These are phyloP conservation scores for Cuniculus paca DNA, from an alignment of 2,797 vertebrate genomes.

Conservation along the genomic window DNA sequence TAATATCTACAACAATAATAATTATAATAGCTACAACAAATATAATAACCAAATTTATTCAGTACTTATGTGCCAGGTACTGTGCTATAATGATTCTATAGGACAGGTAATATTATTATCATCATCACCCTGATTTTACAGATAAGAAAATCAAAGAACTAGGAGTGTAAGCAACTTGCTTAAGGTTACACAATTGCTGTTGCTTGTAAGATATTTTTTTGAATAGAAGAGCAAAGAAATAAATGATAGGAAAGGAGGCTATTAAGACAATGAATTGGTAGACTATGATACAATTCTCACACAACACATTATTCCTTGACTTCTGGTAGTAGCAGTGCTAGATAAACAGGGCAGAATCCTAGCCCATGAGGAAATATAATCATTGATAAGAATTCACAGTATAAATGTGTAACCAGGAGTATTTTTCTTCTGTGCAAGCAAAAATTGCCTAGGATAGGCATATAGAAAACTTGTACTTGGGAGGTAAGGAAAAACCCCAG, in stretches of 20 bases:
- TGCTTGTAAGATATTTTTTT: neutral
- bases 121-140: slow-evolving; percentile 1
- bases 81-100: neutral
- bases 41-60: neutral
- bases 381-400: neutral
- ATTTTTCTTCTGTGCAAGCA: neutral
- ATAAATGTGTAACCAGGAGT: neutral
- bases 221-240: neutral
- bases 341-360: neutral
- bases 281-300: neutral
- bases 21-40: neutral
- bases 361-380: neutral
- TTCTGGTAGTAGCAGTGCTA: neutral
- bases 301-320: neutral
- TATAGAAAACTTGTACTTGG: neutral
- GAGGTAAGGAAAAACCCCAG: neutral
- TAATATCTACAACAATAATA: neutral
- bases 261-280: neutral
- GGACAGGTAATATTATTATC: neutral
- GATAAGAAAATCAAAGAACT: neutral
- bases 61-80: neutral
- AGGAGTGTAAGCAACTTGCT: neutral
- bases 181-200: neutral
- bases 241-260: neutral
- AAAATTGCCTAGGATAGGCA: neutral